Base-by-base conservation (phyloP, 1,140 invertebrate species). In the Caenorhabditis remanei region DNA sequence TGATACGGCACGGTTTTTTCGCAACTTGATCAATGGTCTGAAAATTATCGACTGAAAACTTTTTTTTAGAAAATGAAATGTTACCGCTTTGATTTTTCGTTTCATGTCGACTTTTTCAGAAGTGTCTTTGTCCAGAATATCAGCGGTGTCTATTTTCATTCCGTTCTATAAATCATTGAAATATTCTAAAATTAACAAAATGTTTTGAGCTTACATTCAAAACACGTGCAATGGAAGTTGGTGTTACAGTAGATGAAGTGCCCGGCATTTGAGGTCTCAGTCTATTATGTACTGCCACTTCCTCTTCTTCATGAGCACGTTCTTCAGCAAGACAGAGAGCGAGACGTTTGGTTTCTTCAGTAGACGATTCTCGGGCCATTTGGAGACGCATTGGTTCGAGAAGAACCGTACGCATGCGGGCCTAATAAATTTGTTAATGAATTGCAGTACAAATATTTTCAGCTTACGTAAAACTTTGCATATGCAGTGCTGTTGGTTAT, bases 371-470 rank as follows among this genome's bases (percentile, higher is more conserved):
- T 5, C 46, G 71, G 24, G 71, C 71, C 9, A 50, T 79, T 79
- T n/a, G 7, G 11, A 79, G 71, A 79, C 71, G 71, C 71, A 79
- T 79, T 21, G 71, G 71, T 50, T 79, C 71, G 24, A 79, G 71
- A 24, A 79, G 71, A 24, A 79, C 32, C 4, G 71, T 50, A 9
- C 71, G 46, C 71, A 79, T 79, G 43, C 71, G 71, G 13, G 71
- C 71, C 71, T 79, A 53, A 50, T 46, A 21, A 4, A 50, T 4
- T 24, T 46, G 8, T 11, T 14, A 65, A 9, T n/a, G n/a, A n/a
- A n/a, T n/a, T 58, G 11, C 50, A 53, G 50, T 53, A 16, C 11
- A 16, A 53, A 16, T 16, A 53, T 53, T 53, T 16, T 53, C 5
- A 71, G 21, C 71, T 79, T 43, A 79, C 71, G 13, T 79, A 79